phyloP scores from a whole-genome alignment of 2,888 invertebrate species.

The Cheilosia impressa region DNA sequence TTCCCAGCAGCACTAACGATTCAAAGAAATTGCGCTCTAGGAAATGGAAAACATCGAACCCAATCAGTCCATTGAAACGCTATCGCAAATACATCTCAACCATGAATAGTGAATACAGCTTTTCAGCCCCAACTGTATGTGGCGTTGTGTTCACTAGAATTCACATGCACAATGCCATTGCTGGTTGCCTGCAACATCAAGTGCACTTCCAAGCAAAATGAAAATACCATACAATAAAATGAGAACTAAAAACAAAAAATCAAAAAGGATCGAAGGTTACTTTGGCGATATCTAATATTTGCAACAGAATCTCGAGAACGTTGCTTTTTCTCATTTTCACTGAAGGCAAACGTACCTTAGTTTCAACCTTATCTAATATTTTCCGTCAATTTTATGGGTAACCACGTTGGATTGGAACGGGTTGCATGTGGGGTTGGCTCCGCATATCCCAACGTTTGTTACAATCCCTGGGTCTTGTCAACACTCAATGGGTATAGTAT shows the following conservation, averaged over 20 bases:
- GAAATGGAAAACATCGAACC: too few species aligned
- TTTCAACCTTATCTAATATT: slow-evolving; percentile 43
- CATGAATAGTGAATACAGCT: neutral
- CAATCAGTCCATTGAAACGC: neutral
- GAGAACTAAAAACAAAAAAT: neutral
- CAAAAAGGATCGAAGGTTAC: neutral
- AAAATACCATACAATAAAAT: neutral
- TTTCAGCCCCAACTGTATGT: neutral
- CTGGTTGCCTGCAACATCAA: slow-evolving; percentile 5
- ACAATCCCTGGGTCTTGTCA: slow-evolving; percentile 27
- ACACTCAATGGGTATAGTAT: slow-evolving; percentile 1
- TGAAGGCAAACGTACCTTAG: neutral
- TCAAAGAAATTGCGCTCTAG: too few species aligned
- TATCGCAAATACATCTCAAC: too few species aligned
- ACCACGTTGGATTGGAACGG: slow-evolving; percentile 4
- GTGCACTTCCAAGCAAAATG: neutral
- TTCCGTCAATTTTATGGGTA: slow-evolving; percentile 39
- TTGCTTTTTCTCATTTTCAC: neutral
- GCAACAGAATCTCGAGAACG: neutral
- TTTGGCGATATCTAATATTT: slow-evolving; percentile 7
- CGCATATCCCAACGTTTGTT: slow-evolving; percentile 1
- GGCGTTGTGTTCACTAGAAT: neutral
- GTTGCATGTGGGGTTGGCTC: neutral
- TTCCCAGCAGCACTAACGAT: too few species aligned
- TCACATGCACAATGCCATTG: neutral